Percentiles rank a stretch among this genome's conserved stretches.
Conservation (phyloP, 1,140 invertebrate genomes). For the Antheraea mylitta region DNA sequence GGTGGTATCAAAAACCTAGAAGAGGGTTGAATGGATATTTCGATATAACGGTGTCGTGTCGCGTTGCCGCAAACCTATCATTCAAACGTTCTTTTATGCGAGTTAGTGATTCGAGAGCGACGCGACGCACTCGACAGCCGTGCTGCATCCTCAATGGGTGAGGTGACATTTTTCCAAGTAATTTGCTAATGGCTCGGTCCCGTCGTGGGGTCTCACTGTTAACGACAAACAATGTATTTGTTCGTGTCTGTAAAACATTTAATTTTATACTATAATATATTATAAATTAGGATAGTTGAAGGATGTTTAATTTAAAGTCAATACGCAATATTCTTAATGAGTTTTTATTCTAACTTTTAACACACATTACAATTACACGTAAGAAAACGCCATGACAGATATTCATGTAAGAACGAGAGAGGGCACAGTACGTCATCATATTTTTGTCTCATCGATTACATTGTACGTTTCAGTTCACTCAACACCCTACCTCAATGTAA, state of each 20-base stretch:
- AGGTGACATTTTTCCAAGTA: background rate
- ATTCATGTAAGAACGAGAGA: too few relatives aligned
- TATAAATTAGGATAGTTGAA: too few relatives aligned
- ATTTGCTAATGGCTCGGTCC: background rate
- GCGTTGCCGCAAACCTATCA: background rate
- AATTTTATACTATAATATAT: background rate
- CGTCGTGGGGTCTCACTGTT: too few relatives aligned
- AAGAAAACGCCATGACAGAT: too few relatives aligned
- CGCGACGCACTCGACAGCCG: background rate
- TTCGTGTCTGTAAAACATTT: background rate
- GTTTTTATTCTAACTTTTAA: too few relatives aligned
- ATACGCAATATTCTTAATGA: too few relatives aligned
- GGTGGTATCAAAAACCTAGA: background rate
- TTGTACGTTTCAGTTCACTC: too few relatives aligned
- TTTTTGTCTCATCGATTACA: too few relatives aligned
- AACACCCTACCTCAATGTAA: background rate
- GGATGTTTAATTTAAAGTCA: too few relatives aligned
- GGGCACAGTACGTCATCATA: too few relatives aligned
- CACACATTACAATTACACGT: too few relatives aligned
- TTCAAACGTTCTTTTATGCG: background rate
- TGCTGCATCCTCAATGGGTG: background rate
- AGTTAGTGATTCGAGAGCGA: background rate
- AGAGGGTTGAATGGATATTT: background rate
- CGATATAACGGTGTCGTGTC: background rate
- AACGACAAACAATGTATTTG: too few relatives aligned